phyloP scores from a whole-genome alignment of 1,140 invertebrate genomes.

The Drosophila oshimai region DNA sequence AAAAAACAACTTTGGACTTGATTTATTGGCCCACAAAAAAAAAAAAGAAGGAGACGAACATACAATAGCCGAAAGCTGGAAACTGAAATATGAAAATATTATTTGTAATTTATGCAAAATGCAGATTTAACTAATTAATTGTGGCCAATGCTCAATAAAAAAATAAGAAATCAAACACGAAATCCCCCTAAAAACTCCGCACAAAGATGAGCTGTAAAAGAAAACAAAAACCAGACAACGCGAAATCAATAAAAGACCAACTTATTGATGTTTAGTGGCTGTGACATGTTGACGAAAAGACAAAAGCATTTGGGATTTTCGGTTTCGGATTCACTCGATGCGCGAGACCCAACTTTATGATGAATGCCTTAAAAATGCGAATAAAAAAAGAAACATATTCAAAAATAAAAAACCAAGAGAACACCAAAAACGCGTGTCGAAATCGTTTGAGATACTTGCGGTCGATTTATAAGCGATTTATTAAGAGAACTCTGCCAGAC shows the following conservation, averaged over 20 bases:
- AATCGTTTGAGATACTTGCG: constrained; percentile 55
- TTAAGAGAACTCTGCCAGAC: constrained; percentile 31
- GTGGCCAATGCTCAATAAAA: constrained; percentile 76
- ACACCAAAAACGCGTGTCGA: constrained; percentile 64
- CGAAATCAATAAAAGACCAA: constrained; percentile 37
- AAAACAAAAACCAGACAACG: constrained; percentile 29
- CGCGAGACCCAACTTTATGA: constrained; percentile 44
- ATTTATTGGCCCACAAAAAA: constrained; percentile 67
- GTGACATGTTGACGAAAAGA: constrained; percentile 75
- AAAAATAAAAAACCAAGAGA: neutral
- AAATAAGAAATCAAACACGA: constrained; percentile 41
- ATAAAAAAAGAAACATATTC: constrained; percentile 11
- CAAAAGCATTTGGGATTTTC: constrained; percentile 51
- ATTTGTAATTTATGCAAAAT: constrained; percentile 80
- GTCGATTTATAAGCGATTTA: constrained; percentile 69
- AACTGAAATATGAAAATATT: constrained; percentile 56
- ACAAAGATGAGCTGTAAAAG: constrained; percentile 69
- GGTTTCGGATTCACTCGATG: constrained; percentile 21
- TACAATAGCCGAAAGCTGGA: constrained; percentile 28
- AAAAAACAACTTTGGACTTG: constrained; percentile 37
- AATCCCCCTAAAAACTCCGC: constrained; percentile 60
- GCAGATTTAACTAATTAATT: constrained; percentile 78
- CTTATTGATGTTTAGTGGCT: constrained; percentile 73
- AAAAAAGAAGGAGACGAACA: constrained; percentile 33
- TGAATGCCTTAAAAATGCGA: constrained; percentile 72